A percentile compares a stretch with the other conserved stretches of the same genome.
These are phyloP conservation scores for Lepus europaeus DNA, from an alignment of 2,113 vertebrate genomes.

Conservation along the genomic window DNA sequence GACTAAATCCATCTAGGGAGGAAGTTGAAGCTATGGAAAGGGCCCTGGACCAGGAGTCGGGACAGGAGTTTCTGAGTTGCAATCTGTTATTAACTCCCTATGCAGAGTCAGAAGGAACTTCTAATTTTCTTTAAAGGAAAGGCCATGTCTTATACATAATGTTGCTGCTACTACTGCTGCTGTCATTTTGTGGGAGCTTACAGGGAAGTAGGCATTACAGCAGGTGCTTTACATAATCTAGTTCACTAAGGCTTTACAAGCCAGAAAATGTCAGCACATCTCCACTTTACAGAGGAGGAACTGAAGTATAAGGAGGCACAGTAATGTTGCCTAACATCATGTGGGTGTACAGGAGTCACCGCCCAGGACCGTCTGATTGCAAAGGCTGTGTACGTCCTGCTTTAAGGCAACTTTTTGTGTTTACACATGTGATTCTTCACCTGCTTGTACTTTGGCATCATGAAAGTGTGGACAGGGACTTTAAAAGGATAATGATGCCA, in stretches of 20 bases:
- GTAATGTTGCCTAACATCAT: neutral
- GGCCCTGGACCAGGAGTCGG: neutral
- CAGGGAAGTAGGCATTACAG: neutral
- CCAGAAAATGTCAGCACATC: neutral
- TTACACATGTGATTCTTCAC: neutral
- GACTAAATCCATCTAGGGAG: neutral
- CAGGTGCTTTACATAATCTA: neutral
- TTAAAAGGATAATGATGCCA: neutral
- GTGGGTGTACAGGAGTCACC: neutral
- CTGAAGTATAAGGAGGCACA: neutral
- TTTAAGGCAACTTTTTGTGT: neutral
- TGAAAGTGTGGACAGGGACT: neutral
- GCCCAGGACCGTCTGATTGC: neutral
- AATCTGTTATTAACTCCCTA: neutral
- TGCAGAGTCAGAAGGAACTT: neutral
- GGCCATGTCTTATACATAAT: neutral
- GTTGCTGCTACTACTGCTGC: neutral
- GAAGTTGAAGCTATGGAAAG: neutral
- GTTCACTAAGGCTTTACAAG: neutral
- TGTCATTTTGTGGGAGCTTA: neutral
- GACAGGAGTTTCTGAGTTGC: accelerated
- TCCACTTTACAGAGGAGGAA: neutral
- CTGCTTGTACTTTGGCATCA: neutral
- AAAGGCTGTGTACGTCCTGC: neutral
- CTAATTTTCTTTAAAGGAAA: neutral